These are phyloP conservation scores for Hydropsyche betteni DNA, from an alignment of 2,888 invertebrate genomes.

Conservation along the genomic window DNA sequence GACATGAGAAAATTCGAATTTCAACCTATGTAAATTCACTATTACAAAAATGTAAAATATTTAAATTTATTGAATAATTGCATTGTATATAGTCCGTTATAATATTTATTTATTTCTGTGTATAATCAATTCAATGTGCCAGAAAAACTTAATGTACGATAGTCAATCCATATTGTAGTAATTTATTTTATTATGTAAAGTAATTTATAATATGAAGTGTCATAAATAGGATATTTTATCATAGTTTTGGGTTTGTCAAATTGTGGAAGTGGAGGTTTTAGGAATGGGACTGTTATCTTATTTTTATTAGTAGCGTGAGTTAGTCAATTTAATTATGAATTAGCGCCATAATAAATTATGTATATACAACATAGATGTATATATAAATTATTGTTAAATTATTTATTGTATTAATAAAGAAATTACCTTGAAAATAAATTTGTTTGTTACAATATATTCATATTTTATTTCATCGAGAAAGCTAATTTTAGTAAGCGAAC, in stretches of 20 bases:
- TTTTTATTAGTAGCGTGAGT: neutral
- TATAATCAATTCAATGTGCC: conserved; percentile 34
- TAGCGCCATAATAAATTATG: conserved; percentile 29
- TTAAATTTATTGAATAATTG: neutral
- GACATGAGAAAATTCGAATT: conserved; percentile 58
- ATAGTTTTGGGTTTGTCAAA: conserved; percentile 24
- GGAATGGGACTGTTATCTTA: conserved; percentile 3
- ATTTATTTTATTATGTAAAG: neutral
- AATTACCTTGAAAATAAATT: conserved; percentile 50
- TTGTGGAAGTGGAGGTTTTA: conserved; percentile 22
- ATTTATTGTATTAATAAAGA: conserved; percentile 35
- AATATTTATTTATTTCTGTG: neutral
- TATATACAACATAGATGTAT: neutral
- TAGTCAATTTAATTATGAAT: conserved; percentile 1
- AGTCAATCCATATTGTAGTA: neutral
- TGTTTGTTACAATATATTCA: conserved; percentile 53
- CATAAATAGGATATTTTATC: neutral
- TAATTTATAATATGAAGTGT: neutral
- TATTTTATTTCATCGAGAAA: conserved; percentile 45
- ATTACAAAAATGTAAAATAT: conserved; percentile 9
- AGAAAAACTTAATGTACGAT: conserved; percentile 16
- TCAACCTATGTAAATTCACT: conserved; percentile 58
- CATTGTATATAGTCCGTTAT: neutral
- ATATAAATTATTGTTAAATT: neutral
- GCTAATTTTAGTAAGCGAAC: neutral